Percentiles rank a stretch among this genome's conserved stretches.
Conservation (phyloP, 1,140 invertebrate species). For the Diploscapter pachys region DNA sequence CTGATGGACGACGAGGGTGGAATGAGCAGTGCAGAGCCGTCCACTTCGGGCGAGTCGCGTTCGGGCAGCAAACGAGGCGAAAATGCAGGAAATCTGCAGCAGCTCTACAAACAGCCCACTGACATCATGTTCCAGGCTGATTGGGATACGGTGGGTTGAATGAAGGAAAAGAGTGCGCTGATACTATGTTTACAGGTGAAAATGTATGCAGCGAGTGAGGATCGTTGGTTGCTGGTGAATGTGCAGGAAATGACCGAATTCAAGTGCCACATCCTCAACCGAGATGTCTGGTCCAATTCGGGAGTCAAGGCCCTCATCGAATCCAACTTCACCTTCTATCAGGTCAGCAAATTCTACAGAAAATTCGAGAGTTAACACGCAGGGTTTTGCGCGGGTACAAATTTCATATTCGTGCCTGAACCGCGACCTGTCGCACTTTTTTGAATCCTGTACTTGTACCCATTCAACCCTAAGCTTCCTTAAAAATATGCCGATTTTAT, state of each 20-base stretch:
- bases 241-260: conserved; percentile 75
- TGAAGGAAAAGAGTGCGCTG: background rate
- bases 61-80: conserved; percentile 42
- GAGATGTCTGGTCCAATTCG: conserved; percentile 73
- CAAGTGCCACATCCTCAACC: conserved; percentile 71
- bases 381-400: too few species aligned
- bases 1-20: background rate
- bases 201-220: conserved; percentile 67
- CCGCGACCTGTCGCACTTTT: too few species aligned
- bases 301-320: conserved; percentile 70
- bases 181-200: conserved; percentile 40
- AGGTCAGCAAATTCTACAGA: conserved; percentile 68
- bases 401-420: too few species aligned
- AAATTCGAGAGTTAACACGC: background rate
- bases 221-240: conserved; percentile 74
- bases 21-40: conserved; percentile 61
- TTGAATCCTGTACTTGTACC: too few species aligned
- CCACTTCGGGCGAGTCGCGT: conserved; percentile 61
- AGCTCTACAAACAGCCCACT: conserved; percentile 73
- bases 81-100: conserved; percentile 64
- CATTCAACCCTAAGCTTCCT: too few species aligned
- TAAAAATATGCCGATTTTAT: too few species aligned
- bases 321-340: conserved; percentile 76
- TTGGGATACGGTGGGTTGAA: conserved; percentile 62
- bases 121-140: conserved; percentile 71